A percentile compares a stretch with the other conserved stretches of the same genome.
These are phyloP conservation scores for Hystrix cristata DNA, from an alignment of 2,113 vertebrate genomes.

Conservation along the genomic window DNA sequence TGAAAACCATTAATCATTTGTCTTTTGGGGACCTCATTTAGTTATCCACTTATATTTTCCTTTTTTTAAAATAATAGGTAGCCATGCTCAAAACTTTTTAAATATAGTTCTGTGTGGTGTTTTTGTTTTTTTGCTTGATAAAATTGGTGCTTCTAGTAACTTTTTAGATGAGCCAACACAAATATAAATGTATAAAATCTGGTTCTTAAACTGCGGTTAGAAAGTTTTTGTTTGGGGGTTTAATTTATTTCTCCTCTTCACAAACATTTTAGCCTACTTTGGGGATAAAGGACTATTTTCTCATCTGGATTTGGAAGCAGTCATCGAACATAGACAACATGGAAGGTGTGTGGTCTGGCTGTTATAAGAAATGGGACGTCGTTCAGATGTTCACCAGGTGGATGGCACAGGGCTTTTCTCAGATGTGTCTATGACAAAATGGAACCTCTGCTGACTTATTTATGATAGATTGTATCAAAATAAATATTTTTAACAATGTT, in stretches of 20 bases:
- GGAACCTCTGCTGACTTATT: constrained; percentile 86
- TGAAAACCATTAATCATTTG: constrained; percentile 23
- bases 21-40: constrained; percentile 19
- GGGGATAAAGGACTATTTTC: constrained; percentile 88
- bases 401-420: constrained; percentile 74
- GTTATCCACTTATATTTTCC: not conserved
- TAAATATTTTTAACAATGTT: constrained; percentile 87
- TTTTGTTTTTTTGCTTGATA: not conserved
- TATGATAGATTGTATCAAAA: constrained; percentile 84
- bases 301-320: constrained; percentile 79
- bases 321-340: constrained; percentile 75
- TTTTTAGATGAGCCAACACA: constrained; percentile 40
- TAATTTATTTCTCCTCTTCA: constrained; percentile 81
- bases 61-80: constrained; percentile 44
- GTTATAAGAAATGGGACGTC: constrained; percentile 75
- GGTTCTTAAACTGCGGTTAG: constrained; percentile 59
- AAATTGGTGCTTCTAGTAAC: constrained; percentile 11
- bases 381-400: constrained; percentile 59
- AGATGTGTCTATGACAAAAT: constrained; percentile 78
- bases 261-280: constrained; percentile 89
- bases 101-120: constrained; percentile 27
- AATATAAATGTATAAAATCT: constrained; percentile 36
- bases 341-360: constrained; percentile 84
- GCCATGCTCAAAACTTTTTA: constrained; percentile 45
- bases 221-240: constrained; percentile 70